Base-by-base conservation (phyloP, 1,140 invertebrate genomes). In the Gerris buenoi region DNA sequence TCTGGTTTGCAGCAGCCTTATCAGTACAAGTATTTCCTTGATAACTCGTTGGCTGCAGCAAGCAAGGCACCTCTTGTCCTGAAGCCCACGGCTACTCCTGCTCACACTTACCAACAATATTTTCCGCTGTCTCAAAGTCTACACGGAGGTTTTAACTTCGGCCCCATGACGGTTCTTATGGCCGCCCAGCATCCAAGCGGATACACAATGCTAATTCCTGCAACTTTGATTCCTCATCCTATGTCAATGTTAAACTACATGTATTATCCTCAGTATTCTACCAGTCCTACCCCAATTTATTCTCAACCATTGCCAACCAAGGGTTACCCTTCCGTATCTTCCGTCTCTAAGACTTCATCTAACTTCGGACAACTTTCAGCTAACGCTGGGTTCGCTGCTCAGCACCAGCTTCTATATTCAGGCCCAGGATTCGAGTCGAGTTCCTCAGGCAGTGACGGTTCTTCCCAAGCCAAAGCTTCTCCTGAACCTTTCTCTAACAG, bases 351-450 rank as follows among this genome's bases (percentile, higher is more conserved):
- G 10, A 60, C 10, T 5, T 60, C 58, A 5, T 22, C 58, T 22
- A 15, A 60, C 58, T 60, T 60, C 58, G 23, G 23, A 15, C 58
- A 60, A 22, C 58, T 60, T 13, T 60, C 58, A 22, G 58, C 58
- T 60, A 60, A 60, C 58, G 58, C 58, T 5, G 58, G 58, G 5
- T 60, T 60, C 58, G 58, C 23, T 60, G 58, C 58, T 15, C 58
- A 60, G 22, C 58, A 60, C 15, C 58, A 60, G 22, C 15, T 60
- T 5, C 5, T 60, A 5, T 60, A 60, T 25, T 60, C 58, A 60
- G 23, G 10, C 22, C 15, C 58, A 13, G 15, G 23, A 5, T 25
- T 14, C 23, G 58, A 60, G 3, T 15, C 15, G 3, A 25, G 3
- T 13, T 25, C 58, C 22, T 5, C 58, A 5, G 58, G 15, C 3